Evolutionary conservation across 1,140 invertebrate species (phyloP).

Genomic region (Aethina tumida): DNA sequence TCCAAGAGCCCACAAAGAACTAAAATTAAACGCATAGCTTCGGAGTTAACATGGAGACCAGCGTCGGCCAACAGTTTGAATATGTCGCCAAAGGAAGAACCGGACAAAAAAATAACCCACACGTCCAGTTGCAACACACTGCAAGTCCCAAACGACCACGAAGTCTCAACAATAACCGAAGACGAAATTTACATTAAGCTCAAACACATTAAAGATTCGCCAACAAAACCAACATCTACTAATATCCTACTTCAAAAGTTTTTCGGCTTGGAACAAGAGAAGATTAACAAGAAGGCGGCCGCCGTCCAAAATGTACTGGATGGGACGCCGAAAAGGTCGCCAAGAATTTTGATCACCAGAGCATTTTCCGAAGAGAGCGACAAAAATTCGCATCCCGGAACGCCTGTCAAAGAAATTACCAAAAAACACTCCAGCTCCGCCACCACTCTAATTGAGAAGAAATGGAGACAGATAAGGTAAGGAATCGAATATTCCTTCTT

Average conservation of each 20-base stretch:
- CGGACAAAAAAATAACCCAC: constrained; percentile 16
- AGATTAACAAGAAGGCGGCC: constrained; percentile 19
- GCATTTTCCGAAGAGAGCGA: constrained; percentile 61
- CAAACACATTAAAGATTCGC: constrained; percentile 27
- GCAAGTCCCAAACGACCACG: constrained; percentile 34
- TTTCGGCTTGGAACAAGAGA: constrained; percentile 32
- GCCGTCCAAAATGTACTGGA: constrained; percentile 29
- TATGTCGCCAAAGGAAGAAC: constrained; percentile 20
- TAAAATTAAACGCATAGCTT: constrained; percentile 38
- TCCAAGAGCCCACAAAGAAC: constrained; percentile 28
- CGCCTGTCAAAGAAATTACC: constrained; percentile 37
- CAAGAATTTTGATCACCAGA: constrained; percentile 57
- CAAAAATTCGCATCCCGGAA: constrained; percentile 34
- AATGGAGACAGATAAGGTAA: constrained; percentile 33
- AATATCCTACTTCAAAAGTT: constrained; percentile 45
- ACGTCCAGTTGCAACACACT: constrained; percentile 32
- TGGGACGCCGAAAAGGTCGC: constrained; percentile 44
- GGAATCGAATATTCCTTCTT: constrained; percentile 6
- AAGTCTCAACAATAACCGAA: constrained; percentile 24
- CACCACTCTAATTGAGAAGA: constrained; percentile 42
- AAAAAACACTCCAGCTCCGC: constrained; percentile 46
- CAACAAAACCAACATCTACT: constrained; percentile 37
- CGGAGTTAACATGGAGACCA: constrained; percentile 36
- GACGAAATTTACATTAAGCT: constrained; percentile 33
- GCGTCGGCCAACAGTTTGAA: constrained; percentile 28